Conservation (phyloP, 2,888 invertebrate species). For the Hemistola chrysoprasaria region DNA sequence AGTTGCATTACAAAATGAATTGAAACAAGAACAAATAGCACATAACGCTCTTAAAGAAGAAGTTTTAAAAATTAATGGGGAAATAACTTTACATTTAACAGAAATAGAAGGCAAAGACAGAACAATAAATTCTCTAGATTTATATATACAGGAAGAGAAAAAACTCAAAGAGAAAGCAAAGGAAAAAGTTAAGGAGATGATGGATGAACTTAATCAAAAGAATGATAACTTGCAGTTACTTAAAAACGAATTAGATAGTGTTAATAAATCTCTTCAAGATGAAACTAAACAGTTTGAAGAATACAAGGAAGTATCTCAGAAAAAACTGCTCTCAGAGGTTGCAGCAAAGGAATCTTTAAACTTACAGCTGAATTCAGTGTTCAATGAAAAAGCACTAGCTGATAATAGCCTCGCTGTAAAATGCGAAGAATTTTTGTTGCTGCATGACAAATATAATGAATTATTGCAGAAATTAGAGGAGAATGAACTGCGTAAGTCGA, state of each 20-base stretch:
- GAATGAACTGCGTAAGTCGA: slow-evolving; percentile 38
- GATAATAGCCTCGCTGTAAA: slow-evolving; percentile 34
- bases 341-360: slow-evolving; percentile 33
- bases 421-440: slow-evolving; percentile 29
- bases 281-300: slow-evolving; percentile 32
- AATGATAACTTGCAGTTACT: slow-evolving; percentile 26
- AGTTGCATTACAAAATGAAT: slow-evolving; percentile 44
- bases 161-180: slow-evolving; percentile 33
- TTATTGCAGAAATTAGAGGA: slow-evolving; percentile 32
- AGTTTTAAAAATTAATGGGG: slow-evolving; percentile 32
- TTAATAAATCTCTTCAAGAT: slow-evolving; percentile 32
- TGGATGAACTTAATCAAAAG: slow-evolving; percentile 35
- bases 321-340: slow-evolving; percentile 29
- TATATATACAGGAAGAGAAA: slow-evolving; percentile 40
- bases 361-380: slow-evolving; percentile 29
- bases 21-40: slow-evolving; percentile 36
- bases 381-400: slow-evolving; percentile 36
- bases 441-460: slow-evolving; percentile 35
- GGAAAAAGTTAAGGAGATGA: slow-evolving; percentile 31
- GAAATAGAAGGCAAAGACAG: slow-evolving; percentile 42
- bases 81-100: slow-evolving; percentile 30
- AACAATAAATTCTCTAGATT: slow-evolving; percentile 39
- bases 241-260: slow-evolving; percentile 29
- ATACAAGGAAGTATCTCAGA: slow-evolving; percentile 26
- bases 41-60: slow-evolving; percentile 36